Percentiles rank a stretch among this genome's conserved stretches.
Conservation (phyloP, 2,797 vertebrate genomes). For the Arrhamphus sclerolepis region DNA sequence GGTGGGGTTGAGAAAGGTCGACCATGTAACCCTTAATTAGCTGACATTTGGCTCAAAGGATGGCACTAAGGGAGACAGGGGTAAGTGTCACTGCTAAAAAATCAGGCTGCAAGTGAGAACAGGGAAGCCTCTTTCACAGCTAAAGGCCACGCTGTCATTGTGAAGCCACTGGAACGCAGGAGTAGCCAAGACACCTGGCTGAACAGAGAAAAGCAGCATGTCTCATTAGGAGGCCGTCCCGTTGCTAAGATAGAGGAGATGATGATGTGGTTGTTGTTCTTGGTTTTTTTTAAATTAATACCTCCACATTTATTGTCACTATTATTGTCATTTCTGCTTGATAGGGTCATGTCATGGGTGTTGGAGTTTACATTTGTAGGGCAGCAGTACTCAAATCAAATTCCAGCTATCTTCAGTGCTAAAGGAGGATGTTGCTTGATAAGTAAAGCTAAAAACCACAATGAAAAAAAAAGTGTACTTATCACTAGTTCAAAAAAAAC, state of each 20-base stretch:
- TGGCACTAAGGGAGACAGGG: conserved; percentile 28
- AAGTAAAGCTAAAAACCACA: background rate
- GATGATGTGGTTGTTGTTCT: background rate
- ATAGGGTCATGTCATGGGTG: no score
- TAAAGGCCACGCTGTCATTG: conserved; percentile 61
- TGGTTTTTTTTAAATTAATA: background rate
- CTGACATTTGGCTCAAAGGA: conserved; percentile 80
- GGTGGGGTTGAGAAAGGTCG: conserved; percentile 70
- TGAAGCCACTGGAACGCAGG: conserved; percentile 27
- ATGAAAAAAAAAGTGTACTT: background rate
- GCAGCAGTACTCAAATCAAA: no score
- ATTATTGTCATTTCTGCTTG: no score
- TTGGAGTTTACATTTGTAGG: no score
- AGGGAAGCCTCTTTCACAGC: conserved; percentile 29
- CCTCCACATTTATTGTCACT: no score
- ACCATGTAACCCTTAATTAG: conserved; percentile 77
- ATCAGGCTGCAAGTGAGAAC: conserved; percentile 22
- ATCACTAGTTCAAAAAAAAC: background rate
- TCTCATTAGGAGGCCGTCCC: conserved; percentile 24
- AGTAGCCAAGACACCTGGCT: conserved; percentile 22
- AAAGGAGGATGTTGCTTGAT: no score
- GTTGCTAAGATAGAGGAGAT: conserved; percentile 8
- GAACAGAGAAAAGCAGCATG: conserved; percentile 31
- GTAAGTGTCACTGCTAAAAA: conserved; percentile 23
- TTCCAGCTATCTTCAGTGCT: no score